Base-by-base conservation (phyloP, 2,797 vertebrate species). In the Odontamblyopus lacepedii region DNA sequence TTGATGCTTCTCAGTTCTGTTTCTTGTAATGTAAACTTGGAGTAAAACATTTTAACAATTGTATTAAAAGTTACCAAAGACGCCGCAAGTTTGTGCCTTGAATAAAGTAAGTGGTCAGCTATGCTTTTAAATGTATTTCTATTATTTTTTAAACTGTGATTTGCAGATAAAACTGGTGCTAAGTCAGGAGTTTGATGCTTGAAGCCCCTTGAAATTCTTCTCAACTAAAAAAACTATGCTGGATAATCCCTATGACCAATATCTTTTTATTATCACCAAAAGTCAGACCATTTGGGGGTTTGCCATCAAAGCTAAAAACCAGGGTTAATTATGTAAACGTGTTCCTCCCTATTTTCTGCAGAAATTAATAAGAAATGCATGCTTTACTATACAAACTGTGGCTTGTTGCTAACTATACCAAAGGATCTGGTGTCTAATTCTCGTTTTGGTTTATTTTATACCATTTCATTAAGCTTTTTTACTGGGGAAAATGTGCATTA, bases 401-500 rank as follows among this genome's bases (percentile, higher is more conserved):
- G 79, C 71, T 84, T 79, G 87, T 90, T 89, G 89, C 87, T 92
- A 90, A 84, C 87, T 89, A 79, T 77, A 87, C 85, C 89, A 82
- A 87, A 77, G 70, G 12, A 69, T 32, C 50, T 55, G 66, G 35
- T 67, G 63, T 74, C 81, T 78, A 26, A 63, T 38, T 38, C 5
- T 7, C 16, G 13, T 73, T 86, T 80, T 86, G 77, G 71, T 75
- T 78, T 86, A 78, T 87, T 77, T 85, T 78, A 74, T 73, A 73
- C 41, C 38, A 48, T 83, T 85, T 78, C 81, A 81, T 78, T 55
- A 84, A 89, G 87, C 77, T 85, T 69, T 69, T 73, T 85, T 82
- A 74, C 86, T 87, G 88, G 90, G 90, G 85, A 88, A 93, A 87
- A 89, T 91, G 92, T 93, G 91, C 92, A 93, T 93, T 92, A 92